Evolutionary conservation across 1,140 invertebrate species (phyloP).

Genomic region (Bradysia coprophila): DNA sequence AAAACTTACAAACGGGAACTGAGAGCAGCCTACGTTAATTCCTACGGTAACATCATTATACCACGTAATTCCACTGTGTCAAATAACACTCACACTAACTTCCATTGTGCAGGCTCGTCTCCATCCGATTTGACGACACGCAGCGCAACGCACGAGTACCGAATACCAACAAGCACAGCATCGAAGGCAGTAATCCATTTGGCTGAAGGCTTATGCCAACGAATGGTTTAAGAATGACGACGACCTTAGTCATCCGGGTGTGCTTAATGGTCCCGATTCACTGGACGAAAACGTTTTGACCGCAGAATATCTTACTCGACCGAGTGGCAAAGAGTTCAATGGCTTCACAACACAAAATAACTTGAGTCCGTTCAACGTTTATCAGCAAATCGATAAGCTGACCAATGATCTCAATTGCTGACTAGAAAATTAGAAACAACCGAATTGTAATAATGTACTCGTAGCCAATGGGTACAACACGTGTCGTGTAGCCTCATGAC

Average conservation of each 20-base stretch:
- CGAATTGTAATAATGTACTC: conserved; percentile 34
- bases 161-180: conserved; percentile 86
- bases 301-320: conserved; percentile 34
- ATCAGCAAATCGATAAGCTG: conserved; percentile 38
- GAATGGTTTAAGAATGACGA: conserved; percentile 85
- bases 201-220: conserved; percentile 86
- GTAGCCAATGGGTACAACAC: too few species aligned
- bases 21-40: conserved; percentile 84
- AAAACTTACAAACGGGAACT: conserved; percentile 66
- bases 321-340: conserved; percentile 30
- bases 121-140: neutral
- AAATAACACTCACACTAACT: neutral
- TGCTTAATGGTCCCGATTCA: conserved; percentile 55
- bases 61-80: conserved; percentile 4
- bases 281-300: conserved; percentile 70
- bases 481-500: too few species aligned
- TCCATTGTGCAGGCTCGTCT: neutral
- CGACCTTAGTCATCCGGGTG: conserved; percentile 40
- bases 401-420: conserved; percentile 31
- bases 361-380: conserved; percentile 40
- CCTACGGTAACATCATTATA: conserved; percentile 81
- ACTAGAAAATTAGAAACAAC: conserved; percentile 73
- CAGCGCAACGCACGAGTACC: conserved; percentile 44
- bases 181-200: conserved; percentile 86
- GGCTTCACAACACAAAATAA: conserved; percentile 27